A percentile compares a stretch with the other conserved stretches of the same genome.
Evolutionary conservation across 2,888 invertebrate genomes (phyloP).

Genomic region (Pachymerium ferrugineum): DNA sequence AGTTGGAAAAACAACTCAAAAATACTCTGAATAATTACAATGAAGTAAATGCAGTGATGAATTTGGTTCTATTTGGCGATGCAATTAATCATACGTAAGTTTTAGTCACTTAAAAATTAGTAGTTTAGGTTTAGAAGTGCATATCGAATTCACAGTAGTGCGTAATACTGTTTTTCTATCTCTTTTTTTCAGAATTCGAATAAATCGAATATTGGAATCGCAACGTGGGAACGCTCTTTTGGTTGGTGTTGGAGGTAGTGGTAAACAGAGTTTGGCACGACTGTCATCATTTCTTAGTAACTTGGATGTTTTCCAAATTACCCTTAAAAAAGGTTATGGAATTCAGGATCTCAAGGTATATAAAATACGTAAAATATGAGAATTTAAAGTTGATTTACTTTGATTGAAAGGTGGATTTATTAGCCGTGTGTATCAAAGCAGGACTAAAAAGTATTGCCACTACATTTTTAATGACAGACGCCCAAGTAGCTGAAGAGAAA

Average conservation of each 20-base stretch:
- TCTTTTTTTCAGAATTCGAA: slow-evolving; percentile 44
- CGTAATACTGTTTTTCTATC: slow-evolving; percentile 65
- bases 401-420: too few relatives aligned
- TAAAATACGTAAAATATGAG: too few relatives aligned
- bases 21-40: slow-evolving; percentile 92
- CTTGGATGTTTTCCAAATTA: slow-evolving; percentile 75
- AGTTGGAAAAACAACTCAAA: slow-evolving; percentile 71
- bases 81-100: slow-evolving; percentile 94
- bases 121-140: slow-evolving; percentile 57
- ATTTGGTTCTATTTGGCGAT: slow-evolving; percentile 92
- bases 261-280: slow-evolving; percentile 49
- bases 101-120: neutral
- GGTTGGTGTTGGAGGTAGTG: slow-evolving; percentile 50
- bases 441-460: slow-evolving; percentile 68
- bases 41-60: slow-evolving; percentile 95
- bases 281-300: slow-evolving; percentile 38
- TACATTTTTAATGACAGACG: slow-evolving; percentile 82
- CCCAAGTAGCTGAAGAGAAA: slow-evolving; percentile 82
- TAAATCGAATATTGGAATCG: slow-evolving; percentile 48
- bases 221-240: slow-evolving; percentile 49
- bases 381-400: too few relatives aligned
- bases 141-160: slow-evolving; percentile 76
- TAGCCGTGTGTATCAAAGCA: too few relatives aligned
- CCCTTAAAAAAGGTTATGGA: slow-evolving; percentile 77
- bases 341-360: slow-evolving; percentile 68